A percentile compares a stretch with the other conserved stretches of the same genome.
phyloP scores from a whole-genome alignment of 2,797 vertebrate genomes.

The Lateolabrax maculatus region DNA sequence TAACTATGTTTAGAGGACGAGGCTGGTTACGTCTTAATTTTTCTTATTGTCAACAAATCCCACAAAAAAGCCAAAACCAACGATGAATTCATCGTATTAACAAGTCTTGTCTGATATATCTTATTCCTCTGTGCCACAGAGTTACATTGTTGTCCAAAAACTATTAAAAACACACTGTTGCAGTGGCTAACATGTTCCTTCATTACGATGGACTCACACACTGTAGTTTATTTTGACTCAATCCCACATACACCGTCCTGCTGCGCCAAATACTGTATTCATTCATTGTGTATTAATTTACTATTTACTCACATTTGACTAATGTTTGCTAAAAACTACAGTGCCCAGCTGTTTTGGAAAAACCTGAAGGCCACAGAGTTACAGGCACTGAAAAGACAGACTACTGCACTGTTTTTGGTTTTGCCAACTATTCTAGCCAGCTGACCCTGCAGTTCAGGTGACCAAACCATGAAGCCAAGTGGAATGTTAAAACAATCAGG shows the following conservation, averaged over 20 bases:
- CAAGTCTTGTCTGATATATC: neutral
- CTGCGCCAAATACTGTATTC: neutral
- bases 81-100: neutral
- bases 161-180: neutral
- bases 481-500: neutral
- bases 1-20: neutral
- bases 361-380: too few species aligned
- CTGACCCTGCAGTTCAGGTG: neutral
- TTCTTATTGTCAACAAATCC: constrained; percentile 5
- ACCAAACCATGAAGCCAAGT: neutral
- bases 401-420: neutral
- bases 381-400: too few species aligned
- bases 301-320: too few species aligned
- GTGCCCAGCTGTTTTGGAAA: too few species aligned
- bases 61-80: neutral
- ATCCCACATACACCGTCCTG: neutral
- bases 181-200: neutral
- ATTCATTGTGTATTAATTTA: too few species aligned
- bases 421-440: neutral
- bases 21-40: neutral
- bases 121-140: neutral
- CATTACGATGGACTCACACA: neutral
- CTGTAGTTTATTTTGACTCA: neutral
- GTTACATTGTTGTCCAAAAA: neutral
- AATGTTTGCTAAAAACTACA: too few species aligned